Evolutionary conservation across 2,113 vertebrate species (phyloP), one percentile per base, ranked within the genome.

Genomic region (Lagopus muta): DNA sequence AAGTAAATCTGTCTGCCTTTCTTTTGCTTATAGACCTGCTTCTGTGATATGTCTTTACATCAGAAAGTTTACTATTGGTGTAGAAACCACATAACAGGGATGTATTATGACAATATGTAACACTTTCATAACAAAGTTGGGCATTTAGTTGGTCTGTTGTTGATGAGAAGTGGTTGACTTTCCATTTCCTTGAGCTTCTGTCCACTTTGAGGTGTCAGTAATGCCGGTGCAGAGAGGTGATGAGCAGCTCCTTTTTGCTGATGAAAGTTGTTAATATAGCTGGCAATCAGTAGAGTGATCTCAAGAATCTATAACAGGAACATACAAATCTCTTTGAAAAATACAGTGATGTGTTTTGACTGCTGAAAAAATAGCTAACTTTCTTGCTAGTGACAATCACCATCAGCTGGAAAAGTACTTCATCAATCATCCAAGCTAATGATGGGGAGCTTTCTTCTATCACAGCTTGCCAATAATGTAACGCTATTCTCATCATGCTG

Each of bases 211-310:
- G 97, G 97, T 65, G 98, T 98, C 90, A 99, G 97, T 73, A 98
- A 95, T 1, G 98, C 98, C 6, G 99, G 98, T 52, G 99, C 98
- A 36, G 99, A 99, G 81, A 99, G 98, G 87, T 99, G 99, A 95
- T 99, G 98, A 86, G 98, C 96, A 11, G 98, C 97, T 62, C 98
- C 97, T 96, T 99, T 99, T 95, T 99, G 98, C 91, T 99, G 99
- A 86, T 99, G 98, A 21, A 98, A 97, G 64, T 98, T 98, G 98
- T 99, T 99, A 95, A 99, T 98, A 90, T 99, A 99, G 90, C 98
- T 98, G 96, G 98, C 98, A 76, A 99, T 98, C 94, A 99, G 98
- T 58, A 99, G 98, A 61, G 99, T 99, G 95, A 99, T 98, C 96
- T 99, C 99, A 91, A 99, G 98, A 95, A 99, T 98, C 99, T 99